Evolutionary conservation across 1,140 invertebrate genomes (phyloP).

Genomic region (Formica exsecta): DNA sequence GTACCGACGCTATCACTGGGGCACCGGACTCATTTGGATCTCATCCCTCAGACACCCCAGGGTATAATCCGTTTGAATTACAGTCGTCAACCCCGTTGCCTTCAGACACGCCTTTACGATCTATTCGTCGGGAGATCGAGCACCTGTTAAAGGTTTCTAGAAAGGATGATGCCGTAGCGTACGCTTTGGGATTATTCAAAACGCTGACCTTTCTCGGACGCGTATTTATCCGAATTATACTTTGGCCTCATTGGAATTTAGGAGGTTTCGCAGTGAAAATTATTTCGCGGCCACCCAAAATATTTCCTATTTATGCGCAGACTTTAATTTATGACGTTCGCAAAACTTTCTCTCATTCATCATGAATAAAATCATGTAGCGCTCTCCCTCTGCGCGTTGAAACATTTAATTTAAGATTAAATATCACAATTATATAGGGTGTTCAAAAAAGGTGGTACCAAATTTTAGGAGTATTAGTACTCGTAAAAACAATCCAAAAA

Average conservation of each 20-base stretch:
- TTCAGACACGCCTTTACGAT: conserved; percentile 71
- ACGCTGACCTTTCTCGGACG: conserved; percentile 42
- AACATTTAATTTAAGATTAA: conserved; percentile 21
- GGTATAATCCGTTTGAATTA: conserved; percentile 84
- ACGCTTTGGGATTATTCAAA: conserved; percentile 66
- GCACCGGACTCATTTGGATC: conserved; percentile 79
- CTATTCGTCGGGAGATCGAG: conserved; percentile 77
- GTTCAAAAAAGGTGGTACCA: too few relatives aligned
- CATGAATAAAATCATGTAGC: background rate
- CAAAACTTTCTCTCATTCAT: conserved; percentile 2
- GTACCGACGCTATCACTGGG: conserved; percentile 51
- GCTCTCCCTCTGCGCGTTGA: background rate
- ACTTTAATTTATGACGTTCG: conserved; percentile 36
- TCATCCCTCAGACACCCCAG: conserved; percentile 71
- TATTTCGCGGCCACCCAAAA: conserved; percentile 31
- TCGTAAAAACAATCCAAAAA: too few relatives aligned
- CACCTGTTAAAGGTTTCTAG: conserved; percentile 73
- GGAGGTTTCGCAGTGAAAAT: conserved; percentile 28
- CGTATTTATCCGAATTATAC: conserved; percentile 37
- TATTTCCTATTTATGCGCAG: conserved; percentile 15
- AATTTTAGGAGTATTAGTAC: too few relatives aligned
- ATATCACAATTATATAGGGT: background rate
- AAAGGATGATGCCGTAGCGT: conserved; percentile 48
- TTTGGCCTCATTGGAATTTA: conserved; percentile 49
- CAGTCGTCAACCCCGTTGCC: conserved; percentile 74